Base-by-base conservation (phyloP, 2,888 invertebrate species). In the Dendrolimus houi region DNA sequence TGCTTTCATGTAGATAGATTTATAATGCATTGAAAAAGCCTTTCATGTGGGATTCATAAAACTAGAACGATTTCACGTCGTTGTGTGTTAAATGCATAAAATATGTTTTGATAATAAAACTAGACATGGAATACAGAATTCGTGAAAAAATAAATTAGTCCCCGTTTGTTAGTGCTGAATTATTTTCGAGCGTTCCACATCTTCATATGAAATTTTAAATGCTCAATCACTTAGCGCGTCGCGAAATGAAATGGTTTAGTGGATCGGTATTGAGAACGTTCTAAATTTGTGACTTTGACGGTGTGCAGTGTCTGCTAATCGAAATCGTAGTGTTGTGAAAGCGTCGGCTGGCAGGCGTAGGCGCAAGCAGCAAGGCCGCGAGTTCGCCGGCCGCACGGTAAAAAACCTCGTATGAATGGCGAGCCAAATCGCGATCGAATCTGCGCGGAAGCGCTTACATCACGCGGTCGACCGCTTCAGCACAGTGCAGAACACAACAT, bases 371-470 rank as follows among this genome's bases (percentile, higher is more conserved):
- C 85, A 87, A 86, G 85, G 87, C 83, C 87, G 85, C 65, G 79
- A 68, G 85, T 85, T 85, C 85, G 85, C 72, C 82, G 85, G 66
- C 81, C 83, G 80, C 68, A 65, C 68, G 65, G 77, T 72, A 79
- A 83, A 83, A 87, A 85, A 82, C 75, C 69, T 70, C 71, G 81
- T 75, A 87, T 89, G 87, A 89, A 87, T 87, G 87, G 81, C 81
- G 76, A 69, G 75, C 76, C 76, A 74, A 77, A 81, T 75, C 66
- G 75, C 79, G 66, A 74, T 59, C 75, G 71, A 74, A 68, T 71
- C 71, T 71, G 72, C 75, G 64, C 81, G 83, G 81, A 83, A 82
- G 75, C 70, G 74, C 73, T 78, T 79, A 81, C 77, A 79, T 82
- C 81, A 83, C 76, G 75, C 72, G 68, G 67, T 67, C 65, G 62